Evolutionary conservation across 2,888 invertebrate species (phyloP).

Genomic region (Brachynemurus nebulosus): DNA sequence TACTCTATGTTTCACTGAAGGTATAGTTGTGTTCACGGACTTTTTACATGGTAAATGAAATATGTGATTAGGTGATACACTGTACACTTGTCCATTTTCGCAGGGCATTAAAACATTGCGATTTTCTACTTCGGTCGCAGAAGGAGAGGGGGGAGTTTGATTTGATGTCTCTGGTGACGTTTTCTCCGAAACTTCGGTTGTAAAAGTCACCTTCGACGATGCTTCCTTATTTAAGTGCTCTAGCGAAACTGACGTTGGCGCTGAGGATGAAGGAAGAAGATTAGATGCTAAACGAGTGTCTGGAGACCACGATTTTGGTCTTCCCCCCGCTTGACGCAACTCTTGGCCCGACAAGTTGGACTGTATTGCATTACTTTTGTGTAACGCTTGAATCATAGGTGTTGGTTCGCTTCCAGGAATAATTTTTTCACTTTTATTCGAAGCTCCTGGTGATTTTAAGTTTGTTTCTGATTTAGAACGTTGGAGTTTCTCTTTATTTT

Average conservation of each 20-base stretch:
- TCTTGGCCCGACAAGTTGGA: constrained; percentile 26
- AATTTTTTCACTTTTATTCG: constrained; percentile 42
- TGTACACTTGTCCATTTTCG: constrained; percentile 73
- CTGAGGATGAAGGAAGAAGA: constrained; percentile 34
- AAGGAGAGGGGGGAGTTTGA: constrained; percentile 4
- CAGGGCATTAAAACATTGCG: constrained; percentile 73
- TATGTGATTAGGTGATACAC: constrained; percentile 83
- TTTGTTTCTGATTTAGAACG: constrained; percentile 89
- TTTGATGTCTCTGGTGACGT: constrained; percentile 7
- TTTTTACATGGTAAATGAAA: constrained; percentile 51
- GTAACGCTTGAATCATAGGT: constrained; percentile 42
- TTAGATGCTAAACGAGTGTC: constrained; percentile 47
- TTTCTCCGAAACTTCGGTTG: not conserved
- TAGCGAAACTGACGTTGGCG: constrained; percentile 50
- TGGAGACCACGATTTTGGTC: constrained; percentile 63
- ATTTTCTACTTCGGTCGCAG: constrained; percentile 26
- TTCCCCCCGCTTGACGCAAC: constrained; percentile 26
- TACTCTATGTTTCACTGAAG: constrained; percentile 56
- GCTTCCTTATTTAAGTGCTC: constrained; percentile 39
- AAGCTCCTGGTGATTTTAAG: constrained; percentile 54
- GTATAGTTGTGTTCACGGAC: constrained; percentile 26
- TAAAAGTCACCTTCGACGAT: constrained; percentile 13
- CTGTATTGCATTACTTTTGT: constrained; percentile 17
- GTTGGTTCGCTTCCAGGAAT: constrained; percentile 43
- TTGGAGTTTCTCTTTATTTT: constrained; percentile 84